These are phyloP conservation scores for Dichetophora obliterata DNA, from an alignment of 2,888 invertebrate species.

Conservation along the genomic window DNA sequence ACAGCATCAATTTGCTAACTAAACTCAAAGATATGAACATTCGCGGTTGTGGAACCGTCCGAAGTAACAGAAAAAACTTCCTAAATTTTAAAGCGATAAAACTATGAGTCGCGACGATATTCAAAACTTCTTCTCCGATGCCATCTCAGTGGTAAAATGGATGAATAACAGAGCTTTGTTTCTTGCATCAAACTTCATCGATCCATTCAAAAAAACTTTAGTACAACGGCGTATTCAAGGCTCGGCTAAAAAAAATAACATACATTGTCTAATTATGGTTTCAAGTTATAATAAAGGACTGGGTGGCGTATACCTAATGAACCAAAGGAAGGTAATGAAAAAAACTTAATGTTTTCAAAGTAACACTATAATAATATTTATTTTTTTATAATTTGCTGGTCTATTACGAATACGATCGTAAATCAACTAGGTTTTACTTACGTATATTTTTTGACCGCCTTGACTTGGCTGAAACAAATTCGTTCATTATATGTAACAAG, in stretches of 20 bases:
- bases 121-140: neutral
- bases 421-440: no score
- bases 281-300: slow-evolving; percentile 16
- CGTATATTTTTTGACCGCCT: no score
- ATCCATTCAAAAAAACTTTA: neutral
- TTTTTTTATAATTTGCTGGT: no score
- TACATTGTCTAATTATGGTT: neutral
- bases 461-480: no score
- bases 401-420: no score
- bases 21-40: slow-evolving; percentile 12
- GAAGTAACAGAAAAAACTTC: slow-evolving; percentile 2
- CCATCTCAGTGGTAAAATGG: neutral
- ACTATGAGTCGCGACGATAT: slow-evolving; percentile 6
- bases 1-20: neutral
- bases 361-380: no score
- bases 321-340: neutral
- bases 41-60: slow-evolving; percentile 1
- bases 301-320: neutral
- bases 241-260: neutral
- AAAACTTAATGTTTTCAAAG: no score
- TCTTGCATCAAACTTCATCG: neutral
- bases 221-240: no score
- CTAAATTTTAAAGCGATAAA: slow-evolving; percentile 7
- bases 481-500: no score
- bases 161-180: slow-evolving; percentile 9